Base-by-base conservation (phyloP, 2,797 vertebrate species). In the Sebastiscus albofasciatus region DNA sequence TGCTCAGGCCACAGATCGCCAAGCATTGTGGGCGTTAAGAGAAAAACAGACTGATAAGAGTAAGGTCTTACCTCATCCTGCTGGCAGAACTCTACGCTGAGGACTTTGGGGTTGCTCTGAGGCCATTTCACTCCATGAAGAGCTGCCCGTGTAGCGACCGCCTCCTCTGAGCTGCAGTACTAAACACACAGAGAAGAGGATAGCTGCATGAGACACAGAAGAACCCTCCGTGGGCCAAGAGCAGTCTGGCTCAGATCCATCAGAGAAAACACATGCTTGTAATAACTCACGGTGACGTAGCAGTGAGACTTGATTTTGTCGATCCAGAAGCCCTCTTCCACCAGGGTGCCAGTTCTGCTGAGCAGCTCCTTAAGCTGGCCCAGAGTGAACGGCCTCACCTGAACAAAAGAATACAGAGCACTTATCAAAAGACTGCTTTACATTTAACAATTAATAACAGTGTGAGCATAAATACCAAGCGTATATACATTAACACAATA, bases 231-330 rank as follows among this genome's bases (percentile, higher is more conserved):
- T 8, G 11, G 18, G 10, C 6, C 12, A 20, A 22, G 36, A 58
- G 12, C 31, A 70, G n/a, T 22, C 11, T 6, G 7, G 5, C 18
- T 67, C 13, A 14, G 5, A 46, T 65, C n/a, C 20, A 24, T 55
- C 16, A 67, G 9, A 54, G 24, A 11, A 68, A 56, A 22, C 5
- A 39, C 3, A 39, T 11, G 22, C 7, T 26, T 24, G n/a, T 9
- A 29, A 46, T 10, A 49, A 77, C 97, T 95, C 87, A 98, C 97
- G 59, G 97, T 98, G 84, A 97, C 97, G 6, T 96, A 98, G 92
- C 97, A 98, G 85, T 98, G 97, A 36, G 97, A 98, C 86, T 98
- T 98, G 87, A 98, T 98, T 91, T 97, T 97, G 93, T 98, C 97
- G 1, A 98, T 98, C 97, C 97, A 98, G 91, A 98, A 98, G 69